Conservation (phyloP, 2,797 vertebrate species). For the Limnodromus scolopaceus region DNA sequence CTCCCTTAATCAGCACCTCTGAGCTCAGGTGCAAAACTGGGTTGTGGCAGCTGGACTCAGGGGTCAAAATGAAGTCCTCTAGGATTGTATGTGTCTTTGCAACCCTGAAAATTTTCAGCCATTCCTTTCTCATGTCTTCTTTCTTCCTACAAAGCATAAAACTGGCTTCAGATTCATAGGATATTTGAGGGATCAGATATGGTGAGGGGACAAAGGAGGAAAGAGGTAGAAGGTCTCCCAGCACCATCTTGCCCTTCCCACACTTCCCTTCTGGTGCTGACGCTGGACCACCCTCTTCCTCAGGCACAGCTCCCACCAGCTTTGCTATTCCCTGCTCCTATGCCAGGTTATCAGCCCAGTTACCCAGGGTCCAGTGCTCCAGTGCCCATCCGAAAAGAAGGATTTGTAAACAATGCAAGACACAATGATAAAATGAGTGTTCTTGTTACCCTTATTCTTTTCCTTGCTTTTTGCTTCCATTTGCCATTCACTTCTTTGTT, state of each 20-base stretch:
- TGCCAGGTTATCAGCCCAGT: neutral
- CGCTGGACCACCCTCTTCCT: neutral
- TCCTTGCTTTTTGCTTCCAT: neutral
- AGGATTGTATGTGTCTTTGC: neutral
- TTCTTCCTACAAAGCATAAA: neutral
- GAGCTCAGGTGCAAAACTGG: neutral
- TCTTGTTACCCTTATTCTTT: neutral
- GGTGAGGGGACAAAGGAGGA: neutral
- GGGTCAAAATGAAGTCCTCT: neutral
- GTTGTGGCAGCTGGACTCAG: neutral
- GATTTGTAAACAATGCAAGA: neutral
- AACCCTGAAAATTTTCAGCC: neutral
- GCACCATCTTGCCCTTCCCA: neutral
- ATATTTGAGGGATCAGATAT: neutral
- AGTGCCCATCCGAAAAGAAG: neutral
- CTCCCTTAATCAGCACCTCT: neutral
- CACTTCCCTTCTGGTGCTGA: neutral
- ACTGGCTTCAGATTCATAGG: neutral
- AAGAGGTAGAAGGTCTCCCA: neutral
- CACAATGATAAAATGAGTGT: neutral
- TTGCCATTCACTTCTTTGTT: neutral
- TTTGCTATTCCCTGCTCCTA: neutral
- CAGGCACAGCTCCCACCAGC: neutral
- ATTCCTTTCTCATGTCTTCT: neutral
- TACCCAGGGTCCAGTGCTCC: neutral